Evolutionary conservation across 2,113 vertebrate species (phyloP), one percentile per base, ranked within the genome.

Genomic region (Chloropsis cyanopogon): DNA sequence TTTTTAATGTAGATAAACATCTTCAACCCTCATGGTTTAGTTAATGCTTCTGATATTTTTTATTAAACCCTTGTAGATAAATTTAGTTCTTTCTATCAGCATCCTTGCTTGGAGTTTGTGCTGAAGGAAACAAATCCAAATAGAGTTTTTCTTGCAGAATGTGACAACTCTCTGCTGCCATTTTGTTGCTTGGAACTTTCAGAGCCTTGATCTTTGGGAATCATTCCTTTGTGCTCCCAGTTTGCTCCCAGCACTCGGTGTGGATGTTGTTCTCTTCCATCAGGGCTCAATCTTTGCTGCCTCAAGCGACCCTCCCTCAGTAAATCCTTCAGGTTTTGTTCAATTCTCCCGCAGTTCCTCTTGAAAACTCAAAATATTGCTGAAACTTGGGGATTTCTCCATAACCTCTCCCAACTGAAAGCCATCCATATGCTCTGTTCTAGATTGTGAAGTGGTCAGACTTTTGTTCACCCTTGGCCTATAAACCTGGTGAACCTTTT

Each of bases 361-460:
- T 28, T 29, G 15, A 50, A 71, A 37, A 35, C 16, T 57, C 12
- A 7, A 26, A 13, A 11, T 41, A 6, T 15, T 92, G 7, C 54
- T 82, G 39, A 1, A 52, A 8, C 69, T 56, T 52, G 64, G 22
- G 2, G 31, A 5, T 52, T 92, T 90, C 65, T 42, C 60, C 86
- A 6, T 76, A 16, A 79, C 26, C 17, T 88, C 82, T 75, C 71
- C 60, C 60, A 12, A 46, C 80, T 90, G 61, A 90, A 73, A 82
- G 57, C 47, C 37, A 13, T 81, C 8, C n/a, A 1, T 95, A 6
- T 93, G 59, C 80, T 96, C 88, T 98, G 22, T 89, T 91, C 84
- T 94, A 99, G 99, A 86, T 98, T n/a, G 98, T 99, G 69, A 98
- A 97, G 96, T 99, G 98, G 98, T 99, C 99, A 4, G 99, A 99